Evolutionary conservation across 2,888 invertebrate genomes (phyloP).

Genomic region (Tenthredo distinguenda): DNA sequence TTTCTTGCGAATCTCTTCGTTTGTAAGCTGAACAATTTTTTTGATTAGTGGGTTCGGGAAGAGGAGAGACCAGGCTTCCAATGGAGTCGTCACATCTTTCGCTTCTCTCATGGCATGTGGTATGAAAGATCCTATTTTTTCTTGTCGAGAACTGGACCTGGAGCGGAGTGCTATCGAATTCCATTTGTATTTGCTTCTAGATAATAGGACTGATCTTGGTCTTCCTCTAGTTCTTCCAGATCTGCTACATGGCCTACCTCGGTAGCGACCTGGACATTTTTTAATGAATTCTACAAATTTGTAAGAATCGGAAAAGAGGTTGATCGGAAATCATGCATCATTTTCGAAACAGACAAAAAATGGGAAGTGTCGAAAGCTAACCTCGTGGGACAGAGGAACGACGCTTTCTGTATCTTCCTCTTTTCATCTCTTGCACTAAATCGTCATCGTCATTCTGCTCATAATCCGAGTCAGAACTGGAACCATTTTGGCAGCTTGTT

Average conservation of each 20-base stretch:
- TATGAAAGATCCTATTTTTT: not conserved
- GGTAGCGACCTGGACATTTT: not conserved
- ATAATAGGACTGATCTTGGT: not conserved
- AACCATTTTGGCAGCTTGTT: not conserved
- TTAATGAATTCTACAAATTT: not conserved
- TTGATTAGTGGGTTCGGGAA: not conserved
- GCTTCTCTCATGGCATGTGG: not conserved
- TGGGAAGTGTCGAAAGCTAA: not conserved
- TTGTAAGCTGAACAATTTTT: not conserved
- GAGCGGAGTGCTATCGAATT: not conserved
- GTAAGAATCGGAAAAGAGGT: not conserved
- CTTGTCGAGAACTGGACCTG: not conserved
- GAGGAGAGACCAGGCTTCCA: not conserved
- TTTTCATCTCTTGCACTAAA: not conserved
- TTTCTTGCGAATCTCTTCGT: not conserved
- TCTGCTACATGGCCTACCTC: not conserved
- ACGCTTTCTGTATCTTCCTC: not conserved
- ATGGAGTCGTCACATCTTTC: not conserved
- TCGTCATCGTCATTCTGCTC: not conserved
- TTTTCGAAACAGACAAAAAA: not conserved
- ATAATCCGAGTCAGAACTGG: not conserved
- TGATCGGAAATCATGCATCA: not conserved
- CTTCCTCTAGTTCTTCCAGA: not conserved
- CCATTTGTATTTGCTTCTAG: not conserved
- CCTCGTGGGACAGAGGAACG: not conserved